Evolutionary conservation across 2,797 vertebrate species (phyloP).

Genomic region (Nannoperca obscura): DNA sequence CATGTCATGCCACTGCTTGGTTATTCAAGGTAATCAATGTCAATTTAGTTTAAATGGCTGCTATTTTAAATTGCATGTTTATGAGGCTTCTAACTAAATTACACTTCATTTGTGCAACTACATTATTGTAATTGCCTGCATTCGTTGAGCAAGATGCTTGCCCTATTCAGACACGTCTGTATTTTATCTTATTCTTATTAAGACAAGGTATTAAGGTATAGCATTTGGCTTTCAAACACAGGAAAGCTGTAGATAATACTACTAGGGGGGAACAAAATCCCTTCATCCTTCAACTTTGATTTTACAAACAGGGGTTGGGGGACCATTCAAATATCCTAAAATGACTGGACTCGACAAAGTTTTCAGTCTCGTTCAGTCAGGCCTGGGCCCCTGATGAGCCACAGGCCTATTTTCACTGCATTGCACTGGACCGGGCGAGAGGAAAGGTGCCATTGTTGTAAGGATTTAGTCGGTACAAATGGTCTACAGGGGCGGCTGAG

Average conservation of each 20-base stretch:
- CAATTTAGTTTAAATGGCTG: conserved; percentile 4
- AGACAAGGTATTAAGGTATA: neutral
- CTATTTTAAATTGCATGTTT: neutral
- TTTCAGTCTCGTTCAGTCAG: conserved; percentile 39
- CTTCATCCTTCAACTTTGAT: neutral
- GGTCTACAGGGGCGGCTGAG: conserved; percentile 26
- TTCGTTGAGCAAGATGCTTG: conserved; percentile 25
- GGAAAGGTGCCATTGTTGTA: conserved; percentile 70
- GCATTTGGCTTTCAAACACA: neutral
- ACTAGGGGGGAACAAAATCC: neutral
- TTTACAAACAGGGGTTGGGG: neutral
- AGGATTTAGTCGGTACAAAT: conserved; percentile 67
- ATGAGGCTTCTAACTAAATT: conserved; percentile 8
- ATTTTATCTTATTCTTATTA: neutral
- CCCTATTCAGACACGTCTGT: neutral
- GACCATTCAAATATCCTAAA: neutral
- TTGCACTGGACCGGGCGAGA: conserved; percentile 30
- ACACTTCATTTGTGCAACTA: neutral
- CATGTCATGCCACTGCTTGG: neutral
- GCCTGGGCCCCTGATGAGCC: conserved; percentile 56
- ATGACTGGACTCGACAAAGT: conserved; percentile 26
- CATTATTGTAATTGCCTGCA: conserved; percentile 27
- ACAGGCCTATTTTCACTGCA: conserved; percentile 48
- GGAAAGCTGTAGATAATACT: neutral
- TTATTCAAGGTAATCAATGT: conserved; percentile 11